Evolutionary conservation across 2,113 vertebrate genomes (phyloP).

Genomic region (Cathartes aura): DNA sequence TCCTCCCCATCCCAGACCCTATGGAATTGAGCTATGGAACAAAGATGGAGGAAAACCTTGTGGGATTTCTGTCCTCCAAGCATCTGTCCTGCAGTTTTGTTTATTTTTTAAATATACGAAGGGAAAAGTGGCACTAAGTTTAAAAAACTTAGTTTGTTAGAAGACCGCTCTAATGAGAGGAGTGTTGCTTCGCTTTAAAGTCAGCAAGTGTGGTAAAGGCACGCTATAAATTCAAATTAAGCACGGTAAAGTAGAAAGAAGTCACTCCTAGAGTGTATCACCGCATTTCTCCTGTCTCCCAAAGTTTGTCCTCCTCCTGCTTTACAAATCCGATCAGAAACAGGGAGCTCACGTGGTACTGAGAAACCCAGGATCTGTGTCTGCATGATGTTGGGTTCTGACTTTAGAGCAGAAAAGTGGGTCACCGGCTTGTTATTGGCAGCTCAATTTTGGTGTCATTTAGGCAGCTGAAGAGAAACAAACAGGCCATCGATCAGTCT

Average conservation of each 20-base stretch:
- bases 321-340: neutral
- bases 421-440: conserved; percentile 12
- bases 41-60: neutral
- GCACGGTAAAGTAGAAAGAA: neutral
- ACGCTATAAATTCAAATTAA: neutral
- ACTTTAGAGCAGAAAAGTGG: neutral
- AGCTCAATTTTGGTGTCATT: neutral
- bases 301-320: neutral
- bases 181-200: neutral
- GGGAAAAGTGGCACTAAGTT: neutral
- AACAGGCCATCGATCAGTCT: conserved; percentile 40
- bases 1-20: neutral
- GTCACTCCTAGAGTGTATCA: accelerated
- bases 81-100: neutral
- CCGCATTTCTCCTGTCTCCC: neutral
- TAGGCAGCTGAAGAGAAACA: neutral
- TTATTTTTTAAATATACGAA: neutral
- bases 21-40: neutral
- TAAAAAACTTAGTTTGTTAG: neutral
- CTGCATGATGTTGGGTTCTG: neutral
- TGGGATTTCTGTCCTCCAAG: neutral
- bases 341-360: neutral
- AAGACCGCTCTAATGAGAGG: neutral
- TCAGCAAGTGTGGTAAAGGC: neutral
- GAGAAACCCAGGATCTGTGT: neutral